Percentiles rank a stretch among this genome's conserved stretches.
phyloP scores from a whole-genome alignment of 2,113 vertebrate species.

The Toxotes chatareus region DNA sequence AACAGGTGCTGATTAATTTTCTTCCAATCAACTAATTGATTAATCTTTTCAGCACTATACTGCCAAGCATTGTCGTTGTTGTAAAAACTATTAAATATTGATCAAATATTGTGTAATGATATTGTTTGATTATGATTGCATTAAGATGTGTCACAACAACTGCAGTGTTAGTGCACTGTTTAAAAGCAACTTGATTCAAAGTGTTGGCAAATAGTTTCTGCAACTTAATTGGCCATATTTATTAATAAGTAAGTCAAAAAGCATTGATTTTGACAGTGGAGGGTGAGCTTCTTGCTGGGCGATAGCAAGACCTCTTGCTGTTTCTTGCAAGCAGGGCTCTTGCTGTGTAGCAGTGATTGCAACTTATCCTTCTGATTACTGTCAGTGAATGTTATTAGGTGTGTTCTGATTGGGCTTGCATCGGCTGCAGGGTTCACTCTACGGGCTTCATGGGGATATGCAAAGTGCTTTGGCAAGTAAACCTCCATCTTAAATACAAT shows the following conservation, averaged over 20 bases:
- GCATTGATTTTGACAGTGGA: slow-evolving; percentile 79
- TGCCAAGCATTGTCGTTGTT: neutral
- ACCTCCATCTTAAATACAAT: slow-evolving; percentile 69
- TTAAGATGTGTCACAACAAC: slow-evolving; percentile 49
- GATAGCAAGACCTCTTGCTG: slow-evolving; percentile 74
- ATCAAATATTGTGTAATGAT: slow-evolving; percentile 27
- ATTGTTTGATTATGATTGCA: slow-evolving; percentile 40
- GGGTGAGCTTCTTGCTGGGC: slow-evolving; percentile 70
- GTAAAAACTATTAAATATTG: slow-evolving; percentile 6
- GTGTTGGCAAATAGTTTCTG: slow-evolving; percentile 75
- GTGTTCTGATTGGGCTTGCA: slow-evolving; percentile 77
- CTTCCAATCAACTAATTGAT: neutral
- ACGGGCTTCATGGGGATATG: slow-evolving; percentile 78
- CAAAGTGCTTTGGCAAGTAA: slow-evolving; percentile 74
- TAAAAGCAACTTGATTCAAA: slow-evolving; percentile 60
- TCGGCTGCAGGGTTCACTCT: slow-evolving; percentile 73
- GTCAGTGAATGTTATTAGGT: slow-evolving; percentile 80
- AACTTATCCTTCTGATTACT: slow-evolving; percentile 83
- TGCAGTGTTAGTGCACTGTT: slow-evolving; percentile 20
- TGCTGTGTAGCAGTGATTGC: slow-evolving; percentile 83
- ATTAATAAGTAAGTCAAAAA: slow-evolving; percentile 79
- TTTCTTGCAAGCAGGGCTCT: slow-evolving; percentile 75
- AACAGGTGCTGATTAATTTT: neutral
- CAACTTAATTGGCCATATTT: slow-evolving; percentile 79
- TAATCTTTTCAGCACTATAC: neutral